A percentile compares a stretch with the other conserved stretches of the same genome.
These are phyloP conservation scores for Zeugodacus cucurbitae DNA, from an alignment of 1,140 invertebrate genomes.

Conservation along the genomic window DNA sequence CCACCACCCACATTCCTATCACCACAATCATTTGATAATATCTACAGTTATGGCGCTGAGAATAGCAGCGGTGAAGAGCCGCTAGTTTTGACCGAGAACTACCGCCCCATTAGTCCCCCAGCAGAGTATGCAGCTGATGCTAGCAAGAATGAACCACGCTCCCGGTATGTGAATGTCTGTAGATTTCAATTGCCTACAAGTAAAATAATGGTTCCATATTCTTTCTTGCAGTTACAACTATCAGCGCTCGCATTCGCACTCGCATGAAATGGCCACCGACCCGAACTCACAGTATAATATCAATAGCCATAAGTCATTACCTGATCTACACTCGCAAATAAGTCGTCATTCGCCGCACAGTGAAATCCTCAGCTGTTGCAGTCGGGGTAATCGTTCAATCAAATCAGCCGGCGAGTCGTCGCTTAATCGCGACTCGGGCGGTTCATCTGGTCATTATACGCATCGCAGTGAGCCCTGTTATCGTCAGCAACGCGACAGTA, in stretches of 20 bases:
- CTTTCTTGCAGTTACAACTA: conserved; percentile 58
- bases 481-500: conserved; percentile 66
- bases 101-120: conserved; percentile 73
- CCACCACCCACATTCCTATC: conserved; percentile 61
- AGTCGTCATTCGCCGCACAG: conserved; percentile 68
- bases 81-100: conserved; percentile 66
- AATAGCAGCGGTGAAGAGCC: conserved; percentile 56
- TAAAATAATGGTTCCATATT: no score
- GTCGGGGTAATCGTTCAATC: conserved; percentile 63
- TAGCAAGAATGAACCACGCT: conserved; percentile 62
- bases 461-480: conserved; percentile 78
- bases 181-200: background rate
- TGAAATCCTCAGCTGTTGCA: conserved; percentile 64
- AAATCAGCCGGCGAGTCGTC: conserved; percentile 64
- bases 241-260: conserved; percentile 75
- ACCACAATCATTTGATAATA: conserved; percentile 52
- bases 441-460: conserved; percentile 81
- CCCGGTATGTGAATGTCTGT: conserved; percentile 49
- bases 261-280: conserved; percentile 68
- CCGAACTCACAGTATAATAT: conserved; percentile 72
- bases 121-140: conserved; percentile 72
- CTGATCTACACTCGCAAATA: conserved; percentile 80
- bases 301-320: conserved; percentile 84
- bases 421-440: conserved; percentile 75
- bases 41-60: conserved; percentile 49